Evolutionary conservation across 1,140 invertebrate genomes (phyloP).

Genomic region (Yoshiicerus persimilis): DNA sequence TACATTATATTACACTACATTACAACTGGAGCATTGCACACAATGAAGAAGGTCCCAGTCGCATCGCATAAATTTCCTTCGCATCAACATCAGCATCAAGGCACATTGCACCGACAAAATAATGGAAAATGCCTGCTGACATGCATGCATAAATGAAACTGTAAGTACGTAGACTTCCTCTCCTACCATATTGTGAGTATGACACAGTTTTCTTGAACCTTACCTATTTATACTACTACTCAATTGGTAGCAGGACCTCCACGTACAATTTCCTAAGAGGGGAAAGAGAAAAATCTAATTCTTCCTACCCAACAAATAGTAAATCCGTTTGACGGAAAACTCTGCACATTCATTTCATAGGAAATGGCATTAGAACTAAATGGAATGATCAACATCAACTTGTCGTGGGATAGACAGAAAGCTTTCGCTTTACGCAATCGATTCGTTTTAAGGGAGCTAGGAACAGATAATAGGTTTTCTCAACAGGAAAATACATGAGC

Average conservation of each 20-base stretch:
- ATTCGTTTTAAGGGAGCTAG: not conserved
- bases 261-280: not conserved
- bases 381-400: not conserved
- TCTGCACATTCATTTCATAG: not conserved
- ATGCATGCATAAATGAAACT: slow-evolving; percentile 7
- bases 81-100: slow-evolving; percentile 16
- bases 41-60: not conserved
- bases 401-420: not conserved
- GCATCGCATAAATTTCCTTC: not conserved
- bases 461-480: not conserved
- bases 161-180: not conserved
- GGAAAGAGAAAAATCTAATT: not conserved
- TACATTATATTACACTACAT: not conserved
- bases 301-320: not conserved
- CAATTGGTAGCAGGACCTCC: not conserved
- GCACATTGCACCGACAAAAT: slow-evolving; percentile 12
- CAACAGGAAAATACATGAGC: not conserved
- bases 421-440: not conserved
- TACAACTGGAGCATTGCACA: not conserved
- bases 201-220: not conserved
- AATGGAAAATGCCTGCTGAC: slow-evolving; percentile 15
- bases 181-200: not conserved
- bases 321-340: not conserved
- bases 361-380: not conserved
- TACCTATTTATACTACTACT: no score